Evolutionary conservation across 1,140 invertebrate genomes (phyloP), one percentile per base, ranked within the genome.

Genomic region (Lanistes nyassanus): DNA sequence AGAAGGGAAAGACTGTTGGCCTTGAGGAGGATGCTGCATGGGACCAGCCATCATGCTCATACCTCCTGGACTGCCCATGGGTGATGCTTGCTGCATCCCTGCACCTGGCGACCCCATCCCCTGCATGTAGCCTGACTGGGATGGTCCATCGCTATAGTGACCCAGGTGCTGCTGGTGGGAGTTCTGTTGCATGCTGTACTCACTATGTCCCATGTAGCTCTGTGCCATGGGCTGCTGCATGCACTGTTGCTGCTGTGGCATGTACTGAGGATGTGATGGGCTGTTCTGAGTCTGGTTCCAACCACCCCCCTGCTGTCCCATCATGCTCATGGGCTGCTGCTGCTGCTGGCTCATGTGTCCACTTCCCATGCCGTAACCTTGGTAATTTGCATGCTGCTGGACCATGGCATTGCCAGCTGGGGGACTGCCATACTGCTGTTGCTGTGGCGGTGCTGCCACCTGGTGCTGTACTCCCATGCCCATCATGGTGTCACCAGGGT

Each of bases 171-270:
- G 72, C 42, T 70, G 72, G n/a, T 51, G 62, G 19, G 31, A 67
- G 21, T 76, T 58, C 66, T 77, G 78, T 26, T 75, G 73, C 79
- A 82, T 81, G 73, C 74, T 72, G 77, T 81, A 83, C 42, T 82
- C 81, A 76, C 77, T 77, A 36, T 82, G 80, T 21, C 73, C 76
- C 58, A 80, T 79, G 70, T 80, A 81, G 3, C 62, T 56, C 68
- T 78, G 75, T 70, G 37, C n/a, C 37, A 65, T 68, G n/a, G 64
- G 62, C 60, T 77, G 67, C 60, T 56, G 77, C 74, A 67, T 79
- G 72, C 74, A 74, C 36, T 74, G 64, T 79, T 87, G 86, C 66
- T 86, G 85, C 71, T 87, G 87, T 71, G 80, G 79, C 79, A 83
- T 80, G 36, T 79, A 83, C 65, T 77, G 73, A 9, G 55, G 69